phyloP scores from a whole-genome alignment of 2,797 vertebrate genomes.

The Babyrousa celebensis region DNA sequence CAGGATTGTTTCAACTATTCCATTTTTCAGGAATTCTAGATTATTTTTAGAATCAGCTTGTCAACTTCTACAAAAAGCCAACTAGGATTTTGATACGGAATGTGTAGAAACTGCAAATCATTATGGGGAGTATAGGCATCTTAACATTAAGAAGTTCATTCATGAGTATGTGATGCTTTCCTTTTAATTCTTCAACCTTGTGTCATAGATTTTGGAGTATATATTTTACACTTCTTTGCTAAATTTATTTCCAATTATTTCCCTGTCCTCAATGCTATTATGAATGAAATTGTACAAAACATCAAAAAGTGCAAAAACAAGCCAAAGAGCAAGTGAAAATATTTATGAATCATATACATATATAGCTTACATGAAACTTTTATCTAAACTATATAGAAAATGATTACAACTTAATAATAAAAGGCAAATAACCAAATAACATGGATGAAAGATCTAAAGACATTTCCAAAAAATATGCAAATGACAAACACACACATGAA shows the following conservation, averaged over 20 bases:
- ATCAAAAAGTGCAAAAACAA: not conserved
- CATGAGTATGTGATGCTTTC: not conserved
- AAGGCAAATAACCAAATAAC: not conserved
- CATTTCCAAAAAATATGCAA: not conserved
- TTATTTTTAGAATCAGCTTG: slow-evolving; percentile 20
- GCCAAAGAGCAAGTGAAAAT: not conserved
- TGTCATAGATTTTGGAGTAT: not conserved
- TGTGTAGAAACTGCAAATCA: not conserved
- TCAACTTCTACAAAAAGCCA: not conserved
- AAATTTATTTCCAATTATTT: not conserved
- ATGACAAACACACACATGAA: not conserved
- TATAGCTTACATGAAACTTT: not conserved
- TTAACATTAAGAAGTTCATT: not conserved
- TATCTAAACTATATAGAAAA: not conserved
- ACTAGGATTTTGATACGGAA: not conserved
- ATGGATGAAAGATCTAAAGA: not conserved
- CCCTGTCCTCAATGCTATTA: not conserved
- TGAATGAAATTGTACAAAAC: not conserved
- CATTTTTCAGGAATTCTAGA: not conserved
- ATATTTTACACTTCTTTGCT: not conserved
- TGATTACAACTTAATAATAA: not conserved
- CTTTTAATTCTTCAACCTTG: not conserved
- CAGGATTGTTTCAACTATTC: not conserved
- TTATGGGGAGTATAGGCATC: not conserved
- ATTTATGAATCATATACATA: not conserved